Evolutionary conservation across 2,888 invertebrate species (phyloP), one percentile per base, ranked within the genome.

Genomic region (Scaptomyza cyrtandrae): DNA sequence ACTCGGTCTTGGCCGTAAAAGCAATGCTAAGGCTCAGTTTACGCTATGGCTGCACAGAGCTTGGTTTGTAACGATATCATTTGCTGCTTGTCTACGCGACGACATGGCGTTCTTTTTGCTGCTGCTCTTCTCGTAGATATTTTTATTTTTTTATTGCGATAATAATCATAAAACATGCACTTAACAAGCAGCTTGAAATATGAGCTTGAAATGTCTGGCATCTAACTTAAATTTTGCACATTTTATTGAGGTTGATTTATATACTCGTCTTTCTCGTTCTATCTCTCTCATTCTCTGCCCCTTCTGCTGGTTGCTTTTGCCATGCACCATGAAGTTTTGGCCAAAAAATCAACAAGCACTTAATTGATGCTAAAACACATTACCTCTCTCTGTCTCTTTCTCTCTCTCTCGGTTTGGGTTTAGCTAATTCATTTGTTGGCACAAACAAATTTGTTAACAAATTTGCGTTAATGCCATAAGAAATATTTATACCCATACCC

Each of bases 371-470:
- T 62, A 58, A 73, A 41, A 63, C 72, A 11, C 35, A 24, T 6
- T 11, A 6, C 6, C 35, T 11, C 2, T 63, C 54, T 39, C 54
- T 37, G 49, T 70, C 61, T 39, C 35, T 16, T n/a, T n/a, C n/a
- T n/a, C n/a, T n/a, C n/a, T n/a, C n/a, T n/a, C n/a, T n/a, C n/a
- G n/a, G n/a, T n/a, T 10, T 64, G 45, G 43, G 73, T 19, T 74
- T 16, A 64, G 77, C 88, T 83, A 84, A 86, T 85, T 85, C 85
- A 76, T 89, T 85, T 87, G 85, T 85, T 76, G 72, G 85, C 88
- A 75, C 84, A 89, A 89, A 89, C 88, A 87, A 89, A 86, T 86
- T 89, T 85, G 88, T 87, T 86, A 89, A 89, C 85, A 86, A 89
- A 89, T 89, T 86, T 86, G 70, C 79, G 73, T 74, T 86, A 86